phyloP scores from a whole-genome alignment of 1,140 invertebrate genomes.

The Solenopsis invicta region DNA sequence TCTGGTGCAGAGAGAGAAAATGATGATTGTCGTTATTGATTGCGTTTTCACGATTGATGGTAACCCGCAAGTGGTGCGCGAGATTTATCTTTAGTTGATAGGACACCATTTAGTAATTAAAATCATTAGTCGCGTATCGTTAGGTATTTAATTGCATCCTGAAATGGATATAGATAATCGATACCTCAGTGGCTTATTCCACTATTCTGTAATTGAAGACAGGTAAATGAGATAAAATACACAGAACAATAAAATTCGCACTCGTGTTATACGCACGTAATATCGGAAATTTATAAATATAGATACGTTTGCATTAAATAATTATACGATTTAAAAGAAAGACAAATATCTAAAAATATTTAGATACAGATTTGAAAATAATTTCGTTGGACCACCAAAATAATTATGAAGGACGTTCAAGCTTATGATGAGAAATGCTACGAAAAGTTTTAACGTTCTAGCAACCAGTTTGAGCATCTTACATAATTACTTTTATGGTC shows the following conservation, averaged over 20 bases:
- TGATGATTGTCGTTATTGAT: background rate
- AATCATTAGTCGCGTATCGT: background rate
- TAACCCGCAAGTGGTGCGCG: background rate
- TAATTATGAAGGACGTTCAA: too few relatives aligned
- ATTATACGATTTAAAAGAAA: background rate
- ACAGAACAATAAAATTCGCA: background rate
- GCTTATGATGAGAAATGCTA: too few relatives aligned
- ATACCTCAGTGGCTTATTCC: background rate
- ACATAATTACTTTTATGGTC: too few relatives aligned
- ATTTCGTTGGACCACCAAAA: too few relatives aligned
- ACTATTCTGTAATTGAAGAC: background rate
- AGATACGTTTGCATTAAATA: background rate
- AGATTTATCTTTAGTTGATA: constrained; percentile 6
- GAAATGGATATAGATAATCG: background rate
- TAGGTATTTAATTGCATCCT: constrained; percentile 4
- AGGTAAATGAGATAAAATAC: background rate
- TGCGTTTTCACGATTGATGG: background rate
- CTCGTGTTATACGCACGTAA: background rate
- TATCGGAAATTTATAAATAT: background rate
- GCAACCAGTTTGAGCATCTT: too few relatives aligned
- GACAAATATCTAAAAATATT: background rate
- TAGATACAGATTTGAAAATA: too few relatives aligned
- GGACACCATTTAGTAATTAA: background rate
- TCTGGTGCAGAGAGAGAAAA: background rate
- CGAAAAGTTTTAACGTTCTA: too few relatives aligned